A percentile compares a stretch with the other conserved stretches of the same genome.
Evolutionary conservation across 2,113 vertebrate species (phyloP).

Genomic region (Accipiter virgatus): DNA sequence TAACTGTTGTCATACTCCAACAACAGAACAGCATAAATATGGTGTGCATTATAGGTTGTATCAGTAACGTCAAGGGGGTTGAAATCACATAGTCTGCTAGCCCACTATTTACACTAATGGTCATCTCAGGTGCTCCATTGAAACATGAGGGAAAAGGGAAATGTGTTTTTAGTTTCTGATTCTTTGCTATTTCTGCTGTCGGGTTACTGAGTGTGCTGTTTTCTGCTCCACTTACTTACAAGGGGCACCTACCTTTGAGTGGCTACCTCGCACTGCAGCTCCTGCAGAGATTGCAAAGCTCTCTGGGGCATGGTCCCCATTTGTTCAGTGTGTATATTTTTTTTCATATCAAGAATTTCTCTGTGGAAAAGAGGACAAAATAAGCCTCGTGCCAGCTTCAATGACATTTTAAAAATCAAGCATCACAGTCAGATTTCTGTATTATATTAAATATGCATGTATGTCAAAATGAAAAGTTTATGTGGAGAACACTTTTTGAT

Average conservation of each 20-base stretch:
- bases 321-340: background rate
- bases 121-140: background rate
- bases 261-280: background rate
- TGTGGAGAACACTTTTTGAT: background rate
- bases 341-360: background rate
- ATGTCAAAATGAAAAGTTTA: conserved; percentile 40
- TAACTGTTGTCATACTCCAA: background rate
- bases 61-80: background rate
- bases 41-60: background rate
- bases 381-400: background rate
- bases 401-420: conserved; percentile 27
- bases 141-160: background rate
- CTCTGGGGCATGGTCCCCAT: background rate
- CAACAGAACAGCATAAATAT: background rate
- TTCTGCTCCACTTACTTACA: background rate
- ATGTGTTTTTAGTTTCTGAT: background rate
- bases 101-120: background rate
- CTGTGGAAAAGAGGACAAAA: background rate
- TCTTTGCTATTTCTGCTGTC: background rate
- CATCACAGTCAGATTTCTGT: conserved; percentile 13
- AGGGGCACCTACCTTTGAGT: background rate
- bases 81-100: background rate
- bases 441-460: conserved; percentile 24
- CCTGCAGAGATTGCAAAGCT: background rate
- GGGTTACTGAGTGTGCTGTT: background rate